Base-by-base conservation (phyloP, 1,140 invertebrate species). In the Metopolophium dirhodum region DNA sequence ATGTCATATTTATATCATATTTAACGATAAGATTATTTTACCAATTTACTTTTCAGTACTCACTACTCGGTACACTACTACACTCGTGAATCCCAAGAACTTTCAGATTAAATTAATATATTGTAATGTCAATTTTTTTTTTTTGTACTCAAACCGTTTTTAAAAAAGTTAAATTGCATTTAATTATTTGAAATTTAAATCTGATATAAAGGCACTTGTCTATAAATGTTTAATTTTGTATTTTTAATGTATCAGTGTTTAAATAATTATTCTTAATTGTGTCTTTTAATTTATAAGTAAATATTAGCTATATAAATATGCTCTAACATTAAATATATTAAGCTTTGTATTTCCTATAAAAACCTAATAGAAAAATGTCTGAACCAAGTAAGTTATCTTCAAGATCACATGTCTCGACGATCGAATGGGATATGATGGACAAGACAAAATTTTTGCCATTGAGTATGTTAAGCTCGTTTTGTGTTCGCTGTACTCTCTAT, bases 341-440 rank as follows among this genome's bases (percentile, higher is more conserved):
- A 2, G 14, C 26, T 87, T 30, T n/a, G 7, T 49, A 87, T 51
- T 49, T 49, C 18, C 45, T 49, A 22, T 37, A 23, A 83, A 35
- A 83, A 47, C 26, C n/a, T 20, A 30, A n/a, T n/a, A 54, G 49
- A 37, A 90, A n/a, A 37, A 93, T 93, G 91, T 18, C 91, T 30
- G 91, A 93, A 85, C 37, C 54, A 7, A 90, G 14, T n/a, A 41
- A n/a, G 23, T 41, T 23, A 8, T 18, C 35, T 4, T 30, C 91
- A 54, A 93, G 49, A 93, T 18, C 20, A 35, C 91, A 45, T 30
- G 41, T 86, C 9, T 85, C 47, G 26, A 93, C 91, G 0, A 99
- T 99, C 94, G 98, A 99, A 96, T 99, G 99, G 98, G 96, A 99
- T 94, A 99, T 99, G 98, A 98, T 99, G 98, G 98, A 99, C 95